These are phyloP conservation scores for Pangasianodon hypophthalmus DNA, from an alignment of 2,113 vertebrate genomes.

Conservation along the genomic window DNA sequence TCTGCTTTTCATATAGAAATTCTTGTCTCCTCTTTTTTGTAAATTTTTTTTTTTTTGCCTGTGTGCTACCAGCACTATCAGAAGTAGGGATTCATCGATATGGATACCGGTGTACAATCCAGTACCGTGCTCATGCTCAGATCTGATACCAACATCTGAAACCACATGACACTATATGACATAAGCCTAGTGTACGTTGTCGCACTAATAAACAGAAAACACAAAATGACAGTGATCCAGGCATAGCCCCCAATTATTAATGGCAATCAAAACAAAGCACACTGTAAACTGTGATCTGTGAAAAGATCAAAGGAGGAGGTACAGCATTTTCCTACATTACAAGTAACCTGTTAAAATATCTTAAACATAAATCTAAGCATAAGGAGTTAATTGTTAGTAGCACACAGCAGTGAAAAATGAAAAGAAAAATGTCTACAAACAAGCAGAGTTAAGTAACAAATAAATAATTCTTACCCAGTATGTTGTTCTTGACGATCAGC, in stretches of 20 bases:
- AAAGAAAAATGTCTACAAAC: background rate
- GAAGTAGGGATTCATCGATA: background rate
- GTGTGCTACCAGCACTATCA: background rate
- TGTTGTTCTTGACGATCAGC: background rate
- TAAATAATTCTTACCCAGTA: background rate
- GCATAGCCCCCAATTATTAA: background rate
- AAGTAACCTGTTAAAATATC: no score
- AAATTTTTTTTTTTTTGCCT: background rate
- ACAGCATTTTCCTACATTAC: no score
- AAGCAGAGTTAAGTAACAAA: background rate
- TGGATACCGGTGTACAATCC: background rate
- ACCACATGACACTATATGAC: background rate
- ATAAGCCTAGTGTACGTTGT: background rate
- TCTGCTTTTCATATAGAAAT: constrained; percentile 5
- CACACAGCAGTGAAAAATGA: background rate
- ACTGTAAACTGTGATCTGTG: no score
- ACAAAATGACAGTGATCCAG: background rate
- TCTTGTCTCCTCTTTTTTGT: background rate
- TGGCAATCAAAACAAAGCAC: background rate
- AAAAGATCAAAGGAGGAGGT: no score
- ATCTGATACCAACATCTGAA: background rate
- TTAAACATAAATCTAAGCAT: no score
- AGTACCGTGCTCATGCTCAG: background rate
- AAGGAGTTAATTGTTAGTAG: background rate
- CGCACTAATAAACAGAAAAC: background rate